phyloP scores from a whole-genome alignment of 2,113 vertebrate genomes.

The Amphiprion percula region DNA sequence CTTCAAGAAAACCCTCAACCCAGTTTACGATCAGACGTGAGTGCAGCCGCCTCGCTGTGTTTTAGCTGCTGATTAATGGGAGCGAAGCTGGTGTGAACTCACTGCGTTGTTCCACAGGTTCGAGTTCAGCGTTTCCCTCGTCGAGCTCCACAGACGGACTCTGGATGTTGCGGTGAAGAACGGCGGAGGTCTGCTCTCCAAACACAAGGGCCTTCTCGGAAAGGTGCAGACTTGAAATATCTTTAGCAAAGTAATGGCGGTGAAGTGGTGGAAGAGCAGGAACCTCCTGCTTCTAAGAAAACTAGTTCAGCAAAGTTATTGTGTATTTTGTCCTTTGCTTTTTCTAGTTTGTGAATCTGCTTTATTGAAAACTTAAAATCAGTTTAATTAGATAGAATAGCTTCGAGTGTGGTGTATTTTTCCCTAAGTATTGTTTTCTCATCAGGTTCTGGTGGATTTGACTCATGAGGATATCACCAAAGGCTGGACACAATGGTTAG shows the following conservation, averaged over 20 bases:
- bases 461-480: conserved; percentile 90
- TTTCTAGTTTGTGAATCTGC: no score
- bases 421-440: neutral
- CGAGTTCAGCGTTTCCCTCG: conserved; percentile 93
- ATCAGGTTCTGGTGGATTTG: conserved; percentile 90
- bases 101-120: conserved; percentile 82
- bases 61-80: no score
- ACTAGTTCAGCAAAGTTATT: neutral
- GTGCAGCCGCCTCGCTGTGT: conserved; percentile 21
- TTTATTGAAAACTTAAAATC: no score
- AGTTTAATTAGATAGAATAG: no score
- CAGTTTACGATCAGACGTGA: conserved; percentile 93
- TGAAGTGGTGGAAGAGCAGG: neutral
- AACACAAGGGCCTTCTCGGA: conserved; percentile 96
- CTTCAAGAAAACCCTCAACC: conserved; percentile 92
- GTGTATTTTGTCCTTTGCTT: no score
- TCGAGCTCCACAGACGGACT: conserved; percentile 91
- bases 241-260: neutral
- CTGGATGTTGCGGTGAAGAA: conserved; percentile 98
- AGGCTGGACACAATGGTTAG: conserved; percentile 95
- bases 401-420: no score
- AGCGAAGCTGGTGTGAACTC: neutral
- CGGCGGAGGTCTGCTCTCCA: conserved; percentile 93
- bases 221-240: conserved; percentile 84
- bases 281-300: neutral